phyloP scores from a whole-genome alignment of 2,797 vertebrate genomes.

The Mus caroli region DNA sequence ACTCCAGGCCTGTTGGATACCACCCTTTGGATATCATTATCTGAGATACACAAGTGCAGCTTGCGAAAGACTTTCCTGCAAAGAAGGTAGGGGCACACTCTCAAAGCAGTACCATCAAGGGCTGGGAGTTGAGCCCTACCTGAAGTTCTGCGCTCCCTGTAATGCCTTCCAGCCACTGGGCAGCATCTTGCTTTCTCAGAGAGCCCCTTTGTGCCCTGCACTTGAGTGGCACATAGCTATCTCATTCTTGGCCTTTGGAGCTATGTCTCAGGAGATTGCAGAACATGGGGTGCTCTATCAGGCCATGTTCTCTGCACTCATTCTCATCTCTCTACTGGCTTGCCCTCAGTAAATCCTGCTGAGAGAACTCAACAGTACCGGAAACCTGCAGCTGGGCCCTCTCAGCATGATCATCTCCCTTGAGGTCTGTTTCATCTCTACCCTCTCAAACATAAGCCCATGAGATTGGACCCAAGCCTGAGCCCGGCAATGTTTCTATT shows the following conservation, averaged over 20 bases:
- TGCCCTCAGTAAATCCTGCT: not conserved
- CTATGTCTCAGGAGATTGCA: not conserved
- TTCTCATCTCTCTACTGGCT: not conserved
- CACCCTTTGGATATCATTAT: conserved; percentile 88
- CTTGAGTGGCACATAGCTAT: not conserved
- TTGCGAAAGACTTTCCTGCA: conserved; percentile 92
- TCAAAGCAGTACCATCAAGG: not conserved
- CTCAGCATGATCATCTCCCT: not conserved
- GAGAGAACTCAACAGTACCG: not conserved
- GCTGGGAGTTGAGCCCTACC: not conserved
- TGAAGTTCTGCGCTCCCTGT: not conserved
- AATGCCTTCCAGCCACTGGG: not conserved
- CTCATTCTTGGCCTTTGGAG: not conserved
- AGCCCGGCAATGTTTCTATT: not conserved
- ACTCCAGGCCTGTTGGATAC: conserved; percentile 85
- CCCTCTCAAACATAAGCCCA: not conserved
- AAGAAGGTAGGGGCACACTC: not conserved
- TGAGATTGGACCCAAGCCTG: not conserved
- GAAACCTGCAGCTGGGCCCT: not conserved
- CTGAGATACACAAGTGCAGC: conserved; percentile 89
- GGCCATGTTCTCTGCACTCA: accelerated
- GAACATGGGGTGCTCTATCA: not conserved
- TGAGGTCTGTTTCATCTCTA: not conserved
- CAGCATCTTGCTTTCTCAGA: not conserved
- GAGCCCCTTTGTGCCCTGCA: not conserved